Conservation (phyloP, 1,140 invertebrate species). For the Lepidostoma basale region DNA sequence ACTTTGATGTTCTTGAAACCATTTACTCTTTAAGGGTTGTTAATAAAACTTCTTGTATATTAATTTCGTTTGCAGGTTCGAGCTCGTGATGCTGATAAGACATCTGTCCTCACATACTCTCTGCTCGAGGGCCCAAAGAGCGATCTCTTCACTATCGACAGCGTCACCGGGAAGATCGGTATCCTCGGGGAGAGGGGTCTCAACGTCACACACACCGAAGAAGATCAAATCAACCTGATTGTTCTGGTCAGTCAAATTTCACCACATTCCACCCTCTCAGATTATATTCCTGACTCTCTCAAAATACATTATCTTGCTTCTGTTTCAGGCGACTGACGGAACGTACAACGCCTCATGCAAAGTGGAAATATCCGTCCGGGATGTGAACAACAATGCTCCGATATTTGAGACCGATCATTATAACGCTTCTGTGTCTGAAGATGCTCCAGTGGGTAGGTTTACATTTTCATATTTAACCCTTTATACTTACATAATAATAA, state of each 20-base stretch:
- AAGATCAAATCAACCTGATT: slow-evolving; percentile 63
- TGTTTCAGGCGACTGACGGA: slow-evolving; percentile 76
- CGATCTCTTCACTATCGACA: slow-evolving; percentile 72
- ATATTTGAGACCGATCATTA: slow-evolving; percentile 77
- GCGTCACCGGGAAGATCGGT: slow-evolving; percentile 70
- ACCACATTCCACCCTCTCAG: neutral
- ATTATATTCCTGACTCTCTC: neutral
- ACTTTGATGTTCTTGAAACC: neutral
- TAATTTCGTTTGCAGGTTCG: slow-evolving; percentile 57
- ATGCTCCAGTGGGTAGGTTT: slow-evolving; percentile 69
- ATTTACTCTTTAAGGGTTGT: neutral
- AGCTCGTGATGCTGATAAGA: slow-evolving; percentile 80
- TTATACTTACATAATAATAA: neutral
- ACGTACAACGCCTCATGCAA: slow-evolving; percentile 70
- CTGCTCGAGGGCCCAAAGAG: slow-evolving; percentile 69
- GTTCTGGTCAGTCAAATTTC: slow-evolving; percentile 56
- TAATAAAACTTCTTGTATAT: neutral
- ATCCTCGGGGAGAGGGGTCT: slow-evolving; percentile 67
- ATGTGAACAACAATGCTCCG: slow-evolving; percentile 88
- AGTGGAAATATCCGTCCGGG: slow-evolving; percentile 78
- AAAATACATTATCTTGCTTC: neutral
- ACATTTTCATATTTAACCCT: too few species aligned
- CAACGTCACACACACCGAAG: slow-evolving; percentile 66
- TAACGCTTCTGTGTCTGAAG: slow-evolving; percentile 74
- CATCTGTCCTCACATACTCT: slow-evolving; percentile 79